Conservation (phyloP, 2,888 invertebrate genomes). For the Synanthedon tipuliformis region DNA sequence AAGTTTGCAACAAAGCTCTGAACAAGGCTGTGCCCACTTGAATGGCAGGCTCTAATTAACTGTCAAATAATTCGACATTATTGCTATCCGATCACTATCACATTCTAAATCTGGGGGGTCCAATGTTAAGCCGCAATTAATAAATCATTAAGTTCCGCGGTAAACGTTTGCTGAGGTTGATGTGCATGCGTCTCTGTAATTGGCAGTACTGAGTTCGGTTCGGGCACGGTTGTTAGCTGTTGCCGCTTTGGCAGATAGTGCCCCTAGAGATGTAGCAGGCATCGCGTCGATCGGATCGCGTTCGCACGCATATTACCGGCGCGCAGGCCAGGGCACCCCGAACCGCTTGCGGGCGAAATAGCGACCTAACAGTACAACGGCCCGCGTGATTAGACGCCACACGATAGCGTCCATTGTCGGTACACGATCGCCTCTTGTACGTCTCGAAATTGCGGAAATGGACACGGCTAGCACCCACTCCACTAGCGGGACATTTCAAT, state of each 20-base stretch:
- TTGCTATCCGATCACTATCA: slow-evolving; percentile 30
- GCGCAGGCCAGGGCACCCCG: slow-evolving; percentile 18
- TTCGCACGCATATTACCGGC: slow-evolving; percentile 66
- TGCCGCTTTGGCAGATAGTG: slow-evolving; percentile 22
- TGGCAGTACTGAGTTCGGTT: slow-evolving; percentile 9
- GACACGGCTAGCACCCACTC: slow-evolving; percentile 57
- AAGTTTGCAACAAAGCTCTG: slow-evolving; percentile 37
- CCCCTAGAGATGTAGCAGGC: slow-evolving; percentile 18
- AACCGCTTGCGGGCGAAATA: slow-evolving; percentile 39
- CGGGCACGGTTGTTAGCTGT: slow-evolving; percentile 32
- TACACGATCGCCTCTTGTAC: slow-evolving; percentile 63
- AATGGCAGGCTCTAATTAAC: slow-evolving; percentile 64
- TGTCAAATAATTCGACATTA: slow-evolving; percentile 60
- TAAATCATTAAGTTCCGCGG: background rate
- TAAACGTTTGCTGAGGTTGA: background rate
- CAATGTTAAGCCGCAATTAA: background rate
- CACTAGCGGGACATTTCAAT: slow-evolving; percentile 66
- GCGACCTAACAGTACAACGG: slow-evolving; percentile 59
- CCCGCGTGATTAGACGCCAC: slow-evolving; percentile 66
- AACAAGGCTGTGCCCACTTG: slow-evolving; percentile 32
- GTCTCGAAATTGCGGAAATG: slow-evolving; percentile 68
- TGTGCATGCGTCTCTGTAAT: background rate
- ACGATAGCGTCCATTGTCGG: slow-evolving; percentile 67
- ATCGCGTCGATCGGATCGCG: slow-evolving; percentile 53
- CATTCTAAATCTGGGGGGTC: slow-evolving; percentile 6